phyloP scores from a whole-genome alignment of 2,888 invertebrate species.

The Drosophila monieri region DNA sequence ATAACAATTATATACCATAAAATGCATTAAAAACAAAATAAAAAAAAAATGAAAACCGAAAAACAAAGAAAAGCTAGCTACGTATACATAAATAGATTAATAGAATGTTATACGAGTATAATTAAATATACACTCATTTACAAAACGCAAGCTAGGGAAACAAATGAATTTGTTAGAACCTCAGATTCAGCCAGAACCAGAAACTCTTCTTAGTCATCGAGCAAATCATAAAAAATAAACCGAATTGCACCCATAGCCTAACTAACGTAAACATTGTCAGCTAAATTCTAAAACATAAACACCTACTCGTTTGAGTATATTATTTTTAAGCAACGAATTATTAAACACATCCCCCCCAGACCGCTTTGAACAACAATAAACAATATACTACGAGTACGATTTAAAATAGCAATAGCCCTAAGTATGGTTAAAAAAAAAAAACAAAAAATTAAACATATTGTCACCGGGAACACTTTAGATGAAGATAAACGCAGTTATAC shows the following conservation, averaged over 20 bases:
- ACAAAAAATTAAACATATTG: slow-evolving; percentile 40
- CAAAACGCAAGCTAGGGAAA: slow-evolving; percentile 62
- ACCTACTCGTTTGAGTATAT: slow-evolving; percentile 27
- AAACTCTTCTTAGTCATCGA: slow-evolving; percentile 25
- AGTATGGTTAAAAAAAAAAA: slow-evolving; percentile 42
- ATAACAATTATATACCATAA: slow-evolving; percentile 73
- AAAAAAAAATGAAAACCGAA: slow-evolving; percentile 38
- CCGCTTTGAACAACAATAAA: slow-evolving; percentile 50
- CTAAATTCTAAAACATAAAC: slow-evolving; percentile 25
- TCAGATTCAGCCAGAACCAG: slow-evolving; percentile 41
- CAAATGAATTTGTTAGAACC: slow-evolving; percentile 58
- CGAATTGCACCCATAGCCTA: slow-evolving; percentile 28
- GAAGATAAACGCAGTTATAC: slow-evolving; percentile 55
- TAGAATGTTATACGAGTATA: slow-evolving; percentile 52
- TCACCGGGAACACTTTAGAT: slow-evolving; percentile 67
- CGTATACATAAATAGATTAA: slow-evolving; percentile 54
- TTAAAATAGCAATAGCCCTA: slow-evolving; percentile 43
- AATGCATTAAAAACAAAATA: slow-evolving; percentile 18
- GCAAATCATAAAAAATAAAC: slow-evolving; percentile 9
- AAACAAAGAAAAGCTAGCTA: slow-evolving; percentile 37
- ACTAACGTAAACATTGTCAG: slow-evolving; percentile 34
- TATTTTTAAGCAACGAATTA: slow-evolving; percentile 47
- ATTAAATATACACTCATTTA: slow-evolving; percentile 75
- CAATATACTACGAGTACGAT: slow-evolving; percentile 25
- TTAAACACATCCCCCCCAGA: slow-evolving; percentile 5